phyloP scores from a whole-genome alignment of 2,113 vertebrate species.

The Lasiurus cinereus region DNA sequence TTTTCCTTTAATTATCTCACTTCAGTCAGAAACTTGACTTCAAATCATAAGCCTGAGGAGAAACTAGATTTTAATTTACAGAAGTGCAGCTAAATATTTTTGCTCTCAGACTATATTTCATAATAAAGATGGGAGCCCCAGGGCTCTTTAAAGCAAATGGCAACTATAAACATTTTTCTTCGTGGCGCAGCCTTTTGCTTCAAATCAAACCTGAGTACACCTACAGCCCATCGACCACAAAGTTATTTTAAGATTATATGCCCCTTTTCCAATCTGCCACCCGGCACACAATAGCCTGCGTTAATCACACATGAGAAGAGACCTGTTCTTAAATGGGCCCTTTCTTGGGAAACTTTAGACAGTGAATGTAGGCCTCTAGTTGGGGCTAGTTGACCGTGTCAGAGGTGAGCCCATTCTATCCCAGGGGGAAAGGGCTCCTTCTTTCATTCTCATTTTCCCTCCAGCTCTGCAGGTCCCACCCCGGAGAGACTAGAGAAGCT shows the following conservation, averaged over 20 bases:
- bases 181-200: slow-evolving; percentile 54
- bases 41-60: slow-evolving; percentile 82
- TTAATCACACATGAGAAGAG: slow-evolving; percentile 68
- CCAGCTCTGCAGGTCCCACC: background rate
- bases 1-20: slow-evolving; percentile 85
- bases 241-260: slow-evolving; percentile 61
- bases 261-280: slow-evolving; percentile 50
- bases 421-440: background rate
- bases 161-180: slow-evolving; percentile 74
- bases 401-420: background rate
- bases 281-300: slow-evolving; percentile 30
- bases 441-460: background rate
- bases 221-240: slow-evolving; percentile 66
- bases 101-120: slow-evolving; percentile 78
- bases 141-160: slow-evolving; percentile 61
- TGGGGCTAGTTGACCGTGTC: background rate
- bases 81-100: slow-evolving; percentile 79
- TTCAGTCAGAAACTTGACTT: slow-evolving; percentile 83
- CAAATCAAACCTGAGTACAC: slow-evolving; percentile 52
- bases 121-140: slow-evolving; percentile 57
- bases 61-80: slow-evolving; percentile 85
- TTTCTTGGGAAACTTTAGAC: slow-evolving; percentile 42
- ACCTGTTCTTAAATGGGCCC: slow-evolving; percentile 65
- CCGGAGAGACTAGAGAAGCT: background rate
- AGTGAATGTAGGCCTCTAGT: slow-evolving; percentile 15